phyloP scores from a whole-genome alignment of 1,140 invertebrate genomes.

The Idris sp. region DNA sequence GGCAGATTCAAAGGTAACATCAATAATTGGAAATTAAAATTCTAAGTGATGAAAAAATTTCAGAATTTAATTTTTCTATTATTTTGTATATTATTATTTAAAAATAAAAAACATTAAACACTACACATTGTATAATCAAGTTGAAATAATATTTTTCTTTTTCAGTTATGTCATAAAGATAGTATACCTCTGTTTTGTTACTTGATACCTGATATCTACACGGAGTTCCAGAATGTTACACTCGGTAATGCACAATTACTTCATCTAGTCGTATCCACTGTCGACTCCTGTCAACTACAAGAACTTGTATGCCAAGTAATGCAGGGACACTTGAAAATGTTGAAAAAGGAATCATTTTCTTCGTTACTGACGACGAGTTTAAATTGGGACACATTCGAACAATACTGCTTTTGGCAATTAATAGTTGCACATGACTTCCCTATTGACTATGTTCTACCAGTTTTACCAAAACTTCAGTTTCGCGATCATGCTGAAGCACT shows the following conservation, averaged over 20 bases:
- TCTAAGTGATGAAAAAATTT: too few species aligned
- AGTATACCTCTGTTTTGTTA: conserved; percentile 92
- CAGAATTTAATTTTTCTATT: too few species aligned
- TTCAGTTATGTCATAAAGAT: conserved; percentile 88
- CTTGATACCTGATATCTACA: conserved; percentile 93
- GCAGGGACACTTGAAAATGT: conserved; percentile 90
- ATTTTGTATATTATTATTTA: too few species aligned
- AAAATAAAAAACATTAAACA: too few species aligned
- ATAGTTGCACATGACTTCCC: conserved; percentile 94
- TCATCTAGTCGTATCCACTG: conserved; percentile 90
- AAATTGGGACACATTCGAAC: conserved; percentile 97
- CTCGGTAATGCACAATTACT: conserved; percentile 91
- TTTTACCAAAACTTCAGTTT: conserved; percentile 93
- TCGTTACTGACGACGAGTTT: conserved; percentile 88
- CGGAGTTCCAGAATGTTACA: conserved; percentile 91
- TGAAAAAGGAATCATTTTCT: conserved; percentile 86
- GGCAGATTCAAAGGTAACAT: conserved; percentile 83
- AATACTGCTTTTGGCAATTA: conserved; percentile 97
- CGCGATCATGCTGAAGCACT: conserved; percentile 93
- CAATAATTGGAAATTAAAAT: too few species aligned
- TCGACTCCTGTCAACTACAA: conserved; percentile 93
- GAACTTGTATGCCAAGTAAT: conserved; percentile 93
- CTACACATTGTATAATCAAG: too few species aligned
- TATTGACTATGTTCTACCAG: conserved; percentile 91
- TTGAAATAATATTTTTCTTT: conserved; percentile 54